phyloP scores from a whole-genome alignment of 2,888 invertebrate genomes.

The Nycteola revayana region DNA sequence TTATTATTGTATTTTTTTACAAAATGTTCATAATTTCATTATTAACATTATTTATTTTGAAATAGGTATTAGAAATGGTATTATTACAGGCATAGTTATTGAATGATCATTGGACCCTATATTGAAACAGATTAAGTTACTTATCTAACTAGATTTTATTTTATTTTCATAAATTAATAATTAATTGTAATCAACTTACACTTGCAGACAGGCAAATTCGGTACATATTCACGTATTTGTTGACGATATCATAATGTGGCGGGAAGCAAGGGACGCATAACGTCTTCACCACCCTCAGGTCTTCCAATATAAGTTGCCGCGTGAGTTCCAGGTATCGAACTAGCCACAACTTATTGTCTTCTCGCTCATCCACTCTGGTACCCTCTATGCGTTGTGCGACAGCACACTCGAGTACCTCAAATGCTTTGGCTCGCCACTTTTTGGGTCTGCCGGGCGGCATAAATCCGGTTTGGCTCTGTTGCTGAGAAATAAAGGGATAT shows the following conservation, averaged over 20 bases:
- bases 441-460: slow-evolving; percentile 97
- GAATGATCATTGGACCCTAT: too few relatives aligned
- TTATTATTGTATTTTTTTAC: too few relatives aligned
- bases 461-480: slow-evolving; percentile 92
- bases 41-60: too few relatives aligned
- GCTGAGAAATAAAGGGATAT: too few relatives aligned
- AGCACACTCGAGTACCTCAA: slow-evolving; percentile 90
- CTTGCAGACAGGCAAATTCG: slow-evolving; percentile 92
- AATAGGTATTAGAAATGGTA: too few relatives aligned
- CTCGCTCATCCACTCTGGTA: slow-evolving; percentile 95
- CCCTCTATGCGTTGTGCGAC: slow-evolving; percentile 95
- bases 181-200: slow-evolving; percentile 76
- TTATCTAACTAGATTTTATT: too few relatives aligned
- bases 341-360: slow-evolving; percentile 97
- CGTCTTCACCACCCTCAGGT: slow-evolving; percentile 94
- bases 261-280: slow-evolving; percentile 97
- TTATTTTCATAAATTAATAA: too few relatives aligned
- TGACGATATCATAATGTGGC: slow-evolving; percentile 95
- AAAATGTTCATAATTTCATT: too few relatives aligned
- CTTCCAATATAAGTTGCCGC: slow-evolving; percentile 93
- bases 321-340: slow-evolving; percentile 95
- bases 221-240: slow-evolving; percentile 96
- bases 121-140: too few relatives aligned
- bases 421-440: slow-evolving; percentile 92
- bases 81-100: too few relatives aligned